Base-by-base conservation (phyloP, 2,113 vertebrate species). In the Notarius quadriscutis region DNA sequence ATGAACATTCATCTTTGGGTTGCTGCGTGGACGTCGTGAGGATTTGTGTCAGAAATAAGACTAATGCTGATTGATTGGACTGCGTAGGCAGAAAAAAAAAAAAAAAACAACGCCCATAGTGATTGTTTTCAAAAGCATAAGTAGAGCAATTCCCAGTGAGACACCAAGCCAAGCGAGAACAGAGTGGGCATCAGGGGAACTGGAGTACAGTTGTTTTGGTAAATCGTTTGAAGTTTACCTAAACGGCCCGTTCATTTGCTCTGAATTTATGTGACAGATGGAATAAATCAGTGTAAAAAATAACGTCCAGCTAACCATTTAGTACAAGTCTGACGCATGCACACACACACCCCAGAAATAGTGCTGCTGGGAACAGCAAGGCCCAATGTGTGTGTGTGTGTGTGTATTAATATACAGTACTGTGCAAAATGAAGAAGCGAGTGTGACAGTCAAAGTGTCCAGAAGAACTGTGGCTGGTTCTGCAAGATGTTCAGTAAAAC, bases 1-100 rank as follows among this genome's bases (percentile, higher is more conserved):
- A 95, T 91, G 84, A 95, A 93, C 94, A 94, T 95, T 94, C 93
- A 91, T 95, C 94, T 95, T 94, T 88, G 87, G 91, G 93, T 95
- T 92, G 94, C 92, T 91, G 94, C 88, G 80, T 15, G 30, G 15
- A 41, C 15, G 69, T 72, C 2, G 91, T 79, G 5, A 86, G 90
- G 85, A 94, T 92, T 87, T 90, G 92, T 91, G 92, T 91, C 92
- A 91, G 79, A 60, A 69, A 93, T 91, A 92, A 90, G 89, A 91
- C 91, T 92, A 91, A 88, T 86, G 92, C 91, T 91, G 93, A 93
- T 93, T 93, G 93, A 94, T 94, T 93, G 91, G 91, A 94, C 91
- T 89, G 25, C 9, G 60, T 4, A 55, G 69, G 83, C 22, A 12
- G 22, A 90, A 91, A 91, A 88, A 69, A 15, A 30, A 1, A 14